Evolutionary conservation across 2,113 vertebrate genomes (phyloP).

Genomic region (Actenoides hombroni): DNA sequence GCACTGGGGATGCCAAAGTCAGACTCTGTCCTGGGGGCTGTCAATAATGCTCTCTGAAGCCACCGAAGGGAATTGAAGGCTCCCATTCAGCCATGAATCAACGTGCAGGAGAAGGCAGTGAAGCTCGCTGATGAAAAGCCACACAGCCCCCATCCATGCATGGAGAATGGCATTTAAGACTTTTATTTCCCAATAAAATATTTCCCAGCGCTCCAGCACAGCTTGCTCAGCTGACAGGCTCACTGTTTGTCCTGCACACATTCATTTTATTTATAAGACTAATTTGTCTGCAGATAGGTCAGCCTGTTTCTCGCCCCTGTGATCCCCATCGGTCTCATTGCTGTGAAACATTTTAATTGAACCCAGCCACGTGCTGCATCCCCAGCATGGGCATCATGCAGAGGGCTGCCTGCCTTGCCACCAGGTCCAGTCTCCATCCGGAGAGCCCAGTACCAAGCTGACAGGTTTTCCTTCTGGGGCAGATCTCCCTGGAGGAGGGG

Average conservation of each 20-base stretch:
- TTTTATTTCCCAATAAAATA: conserved; percentile 43
- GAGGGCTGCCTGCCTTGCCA: neutral
- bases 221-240: neutral
- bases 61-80: neutral
- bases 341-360: conserved; percentile 5
- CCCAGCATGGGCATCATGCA: neutral
- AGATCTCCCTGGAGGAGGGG: neutral
- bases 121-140: neutral
- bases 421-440: neutral
- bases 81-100: neutral
- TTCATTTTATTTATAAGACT: conserved; percentile 22
- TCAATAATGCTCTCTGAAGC: neutral
- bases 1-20: neutral
- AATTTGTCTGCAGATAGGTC: conserved; percentile 10
- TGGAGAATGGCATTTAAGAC: conserved; percentile 20
- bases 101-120: neutral
- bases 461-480: neutral
- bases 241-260: neutral
- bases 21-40: neutral
- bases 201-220: neutral
- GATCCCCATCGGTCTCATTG: neutral
- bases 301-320: neutral
- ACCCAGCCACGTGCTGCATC: neutral
- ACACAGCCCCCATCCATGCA: neutral
- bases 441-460: neutral